phyloP scores from a whole-genome alignment of 2,797 vertebrate genomes.

The Enteromius treurensis region DNA sequence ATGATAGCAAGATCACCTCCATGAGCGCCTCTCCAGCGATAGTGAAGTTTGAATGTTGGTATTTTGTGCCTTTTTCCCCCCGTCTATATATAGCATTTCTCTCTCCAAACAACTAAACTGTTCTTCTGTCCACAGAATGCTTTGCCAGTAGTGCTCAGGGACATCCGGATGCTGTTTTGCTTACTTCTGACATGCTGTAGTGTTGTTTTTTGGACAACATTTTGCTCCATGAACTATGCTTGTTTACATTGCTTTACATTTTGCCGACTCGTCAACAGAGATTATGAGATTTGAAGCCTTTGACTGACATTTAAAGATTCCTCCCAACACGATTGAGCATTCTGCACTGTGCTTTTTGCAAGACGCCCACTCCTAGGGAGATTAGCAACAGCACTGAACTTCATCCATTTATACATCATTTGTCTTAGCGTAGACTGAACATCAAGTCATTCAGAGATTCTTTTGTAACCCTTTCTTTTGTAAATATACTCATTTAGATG shows the following conservation, averaged over 20 bases:
- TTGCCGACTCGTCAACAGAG: not conserved
- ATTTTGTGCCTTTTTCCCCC: not conserved
- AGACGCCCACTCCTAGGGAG: not conserved
- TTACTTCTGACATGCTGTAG: not conserved
- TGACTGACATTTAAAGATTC: not conserved
- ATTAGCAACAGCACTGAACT: not conserved
- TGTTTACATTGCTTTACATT: not conserved
- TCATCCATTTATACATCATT: not conserved
- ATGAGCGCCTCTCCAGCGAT: not conserved
- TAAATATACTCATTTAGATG: not conserved
- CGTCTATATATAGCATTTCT: not conserved
- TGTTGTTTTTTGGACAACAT: too few relatives aligned
- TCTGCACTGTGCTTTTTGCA: not conserved
- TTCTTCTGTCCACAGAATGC: not conserved
- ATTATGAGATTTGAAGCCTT: not conserved
- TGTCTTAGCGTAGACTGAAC: not conserved
- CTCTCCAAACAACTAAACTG: not conserved
- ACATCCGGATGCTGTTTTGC: not conserved
- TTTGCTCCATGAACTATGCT: not conserved
- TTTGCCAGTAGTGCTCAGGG: not conserved
- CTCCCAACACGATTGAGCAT: not conserved
- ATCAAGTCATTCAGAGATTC: not conserved
- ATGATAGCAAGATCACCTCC: conserved; percentile 1
- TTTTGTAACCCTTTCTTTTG: not conserved
- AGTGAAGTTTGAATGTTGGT: not conserved